A percentile compares a stretch with the other conserved stretches of the same genome.
These are phyloP conservation scores for Thermophis baileyi DNA, from an alignment of 2,113 vertebrate genomes.

Conservation along the genomic window DNA sequence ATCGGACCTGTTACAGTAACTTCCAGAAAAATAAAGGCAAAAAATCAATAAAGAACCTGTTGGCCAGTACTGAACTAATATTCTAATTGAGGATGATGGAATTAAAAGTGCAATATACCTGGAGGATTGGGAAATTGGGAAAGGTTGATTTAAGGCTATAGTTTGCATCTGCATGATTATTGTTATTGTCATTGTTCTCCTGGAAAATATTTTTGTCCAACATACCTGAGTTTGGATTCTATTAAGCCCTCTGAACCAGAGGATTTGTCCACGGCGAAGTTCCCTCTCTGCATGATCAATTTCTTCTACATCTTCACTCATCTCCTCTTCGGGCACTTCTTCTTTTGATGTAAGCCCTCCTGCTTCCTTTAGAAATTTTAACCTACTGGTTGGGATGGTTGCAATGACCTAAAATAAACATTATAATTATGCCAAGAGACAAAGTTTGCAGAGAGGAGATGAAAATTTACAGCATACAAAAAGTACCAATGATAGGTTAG, in stretches of 20 bases:
- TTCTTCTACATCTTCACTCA: conserved; percentile 94
- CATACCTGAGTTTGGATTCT: conserved; percentile 98
- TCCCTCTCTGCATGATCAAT: conserved; percentile 97
- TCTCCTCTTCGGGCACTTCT: conserved; percentile 89
- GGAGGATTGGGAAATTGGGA: neutral
- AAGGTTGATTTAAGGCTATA: neutral
- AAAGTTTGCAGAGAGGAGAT: neutral
- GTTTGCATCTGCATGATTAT: neutral
- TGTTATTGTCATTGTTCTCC: neutral
- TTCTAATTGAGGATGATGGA: neutral
- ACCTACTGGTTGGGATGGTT: conserved; percentile 88
- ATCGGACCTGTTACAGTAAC: neutral
- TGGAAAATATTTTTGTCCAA: neutral
- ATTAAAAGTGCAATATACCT: neutral
- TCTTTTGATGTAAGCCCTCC: conserved; percentile 91
- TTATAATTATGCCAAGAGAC: conserved; percentile 43
- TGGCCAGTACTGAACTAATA: neutral
- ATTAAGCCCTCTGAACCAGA: conserved; percentile 98
- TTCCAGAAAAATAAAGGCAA: neutral
- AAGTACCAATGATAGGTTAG: neutral
- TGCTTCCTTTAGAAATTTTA: conserved; percentile 92
- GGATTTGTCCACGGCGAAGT: conserved; percentile 93
- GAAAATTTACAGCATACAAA: neutral
- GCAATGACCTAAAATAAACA: conserved; percentile 82
- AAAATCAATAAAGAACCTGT: neutral